Percentiles rank a stretch among this genome's conserved stretches.
Conservation (phyloP, 2,797 vertebrate genomes). For the Sebastes taczanowskii region DNA sequence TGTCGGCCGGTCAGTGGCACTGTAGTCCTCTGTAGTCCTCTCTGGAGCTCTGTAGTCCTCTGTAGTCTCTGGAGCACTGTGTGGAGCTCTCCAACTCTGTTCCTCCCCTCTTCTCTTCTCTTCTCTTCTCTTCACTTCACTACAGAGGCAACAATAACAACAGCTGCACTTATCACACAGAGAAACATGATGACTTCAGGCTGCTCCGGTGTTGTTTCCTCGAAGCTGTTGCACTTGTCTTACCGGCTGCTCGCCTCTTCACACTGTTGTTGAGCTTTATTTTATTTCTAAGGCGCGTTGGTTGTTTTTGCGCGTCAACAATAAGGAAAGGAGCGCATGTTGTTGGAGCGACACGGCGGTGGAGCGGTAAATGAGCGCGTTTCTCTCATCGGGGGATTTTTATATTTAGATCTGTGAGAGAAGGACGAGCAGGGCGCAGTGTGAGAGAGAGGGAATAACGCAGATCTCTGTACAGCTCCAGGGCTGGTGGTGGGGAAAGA, state of each 20-base stretch:
- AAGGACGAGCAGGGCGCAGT: conserved; percentile 4
- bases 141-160: conserved; percentile 76
- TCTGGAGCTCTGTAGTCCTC: background rate
- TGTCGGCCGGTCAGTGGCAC: conserved; percentile 73
- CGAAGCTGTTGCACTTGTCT: conserved; percentile 51
- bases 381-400: conserved; percentile 72
- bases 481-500: conserved; percentile 12
- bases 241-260: conserved; percentile 18
- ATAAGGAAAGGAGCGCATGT: conserved; percentile 44
- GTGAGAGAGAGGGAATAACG: conserved; percentile 44
- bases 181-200: conserved; percentile 37
- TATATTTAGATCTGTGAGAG: conserved; percentile 73
- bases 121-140: conserved; percentile 10
- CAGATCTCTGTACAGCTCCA: conserved; percentile 61
- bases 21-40: conserved; percentile 35
- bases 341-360: conserved; percentile 61
- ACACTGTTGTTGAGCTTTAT: background rate
- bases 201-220: background rate
- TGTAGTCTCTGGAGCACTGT: too few relatives aligned
- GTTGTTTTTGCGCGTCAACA: conserved; percentile 63
- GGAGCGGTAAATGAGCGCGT: conserved; percentile 65
- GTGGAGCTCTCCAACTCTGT: conserved; percentile 32
- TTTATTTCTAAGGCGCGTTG: conserved; percentile 15
- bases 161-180: conserved; percentile 67
- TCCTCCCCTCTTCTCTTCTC: conserved; percentile 5